Conservation (phyloP, 2,797 vertebrate species). For the Enteromius unitaeniatus region DNA sequence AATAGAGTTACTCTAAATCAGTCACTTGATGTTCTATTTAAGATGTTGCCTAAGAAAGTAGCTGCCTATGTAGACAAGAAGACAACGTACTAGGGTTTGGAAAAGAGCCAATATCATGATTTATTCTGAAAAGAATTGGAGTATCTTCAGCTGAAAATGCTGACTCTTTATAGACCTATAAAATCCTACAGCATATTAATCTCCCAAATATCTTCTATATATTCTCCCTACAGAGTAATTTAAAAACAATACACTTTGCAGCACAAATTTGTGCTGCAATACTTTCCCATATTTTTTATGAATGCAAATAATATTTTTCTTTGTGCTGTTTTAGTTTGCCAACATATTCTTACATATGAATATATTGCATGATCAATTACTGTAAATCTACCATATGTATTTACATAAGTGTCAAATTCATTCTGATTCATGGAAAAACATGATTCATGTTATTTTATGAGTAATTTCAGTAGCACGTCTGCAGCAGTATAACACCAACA, state of each 20-base stretch:
- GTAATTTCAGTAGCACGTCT: not conserved
- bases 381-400: not conserved
- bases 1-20: not conserved
- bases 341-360: not conserved
- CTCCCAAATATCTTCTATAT: constrained; percentile 2
- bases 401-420: not conserved
- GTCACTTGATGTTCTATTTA: constrained; percentile 11
- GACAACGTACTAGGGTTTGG: not conserved
- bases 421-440: not conserved
- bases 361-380: not conserved
- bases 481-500: not conserved
- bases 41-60: not conserved
- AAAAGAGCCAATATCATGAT: constrained; percentile 12
- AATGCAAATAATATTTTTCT: not conserved
- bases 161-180: constrained; percentile 29
- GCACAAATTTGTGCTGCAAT: too few species aligned
- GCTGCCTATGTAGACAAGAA: not conserved
- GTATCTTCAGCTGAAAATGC: constrained; percentile 16
- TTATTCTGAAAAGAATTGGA: constrained; percentile 2
- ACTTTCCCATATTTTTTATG: not conserved
- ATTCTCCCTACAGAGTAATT: not conserved
- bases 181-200: constrained; percentile 11
- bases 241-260: constrained; percentile 10
- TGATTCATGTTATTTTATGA: constrained; percentile 3
- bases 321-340: not conserved